Conservation (phyloP, 1,140 invertebrate genomes). For the Ditylenchus dipsaci region DNA sequence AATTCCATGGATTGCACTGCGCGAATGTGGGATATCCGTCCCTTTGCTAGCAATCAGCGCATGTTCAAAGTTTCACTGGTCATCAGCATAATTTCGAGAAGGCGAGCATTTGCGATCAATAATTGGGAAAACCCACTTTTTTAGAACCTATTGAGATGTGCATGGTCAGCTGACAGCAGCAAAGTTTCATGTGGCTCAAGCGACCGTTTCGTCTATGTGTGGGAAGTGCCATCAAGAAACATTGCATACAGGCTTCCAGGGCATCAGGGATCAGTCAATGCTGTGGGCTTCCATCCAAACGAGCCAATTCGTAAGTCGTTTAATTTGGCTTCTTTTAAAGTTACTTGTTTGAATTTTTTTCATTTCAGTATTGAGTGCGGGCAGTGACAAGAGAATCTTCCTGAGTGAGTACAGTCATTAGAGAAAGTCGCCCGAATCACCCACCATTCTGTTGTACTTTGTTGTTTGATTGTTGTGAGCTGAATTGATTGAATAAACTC, state of each 20-base stretch:
- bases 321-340: conserved; percentile 5
- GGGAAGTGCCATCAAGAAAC: conserved; percentile 81
- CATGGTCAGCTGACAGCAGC: conserved; percentile 78
- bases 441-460: no score
- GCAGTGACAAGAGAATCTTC: conserved; percentile 91
- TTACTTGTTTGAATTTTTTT: background rate
- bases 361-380: conserved; percentile 77
- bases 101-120: conserved; percentile 16
- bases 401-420: conserved; percentile 70
- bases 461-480: no score
- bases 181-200: conserved; percentile 84
- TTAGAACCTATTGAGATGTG: conserved; percentile 75
- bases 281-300: conserved; percentile 87
- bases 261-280: conserved; percentile 93
- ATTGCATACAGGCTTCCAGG: conserved; percentile 95
- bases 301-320: conserved; percentile 76
- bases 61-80: conserved; percentile 83
- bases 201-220: conserved; percentile 90
- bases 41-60: conserved; percentile 75
- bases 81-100: conserved; percentile 97
- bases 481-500: no score
- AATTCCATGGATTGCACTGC: conserved; percentile 94
- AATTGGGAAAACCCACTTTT: conserved; percentile 29
- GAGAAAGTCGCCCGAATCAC: no score
- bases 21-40: conserved; percentile 70